Conservation (phyloP, 1,140 invertebrate species). For the Ips nitidus region DNA sequence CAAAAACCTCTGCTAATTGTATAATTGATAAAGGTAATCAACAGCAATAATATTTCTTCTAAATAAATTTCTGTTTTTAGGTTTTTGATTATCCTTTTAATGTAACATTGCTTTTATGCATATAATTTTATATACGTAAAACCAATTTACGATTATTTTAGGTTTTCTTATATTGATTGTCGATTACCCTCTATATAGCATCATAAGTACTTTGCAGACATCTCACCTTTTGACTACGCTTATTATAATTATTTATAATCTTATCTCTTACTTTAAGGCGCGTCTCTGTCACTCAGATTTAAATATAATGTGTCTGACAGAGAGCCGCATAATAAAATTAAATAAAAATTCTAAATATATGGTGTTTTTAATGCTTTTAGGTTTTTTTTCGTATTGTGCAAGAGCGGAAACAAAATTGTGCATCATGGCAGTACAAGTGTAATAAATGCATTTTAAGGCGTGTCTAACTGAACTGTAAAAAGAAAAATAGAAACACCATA, state of each 20-base stretch:
- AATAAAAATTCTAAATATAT: too few species aligned
- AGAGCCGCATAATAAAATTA: too few species aligned
- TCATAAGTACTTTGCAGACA: constrained; percentile 26
- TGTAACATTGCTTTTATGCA: not conserved
- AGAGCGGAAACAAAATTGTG: too few species aligned
- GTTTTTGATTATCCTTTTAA: constrained; percentile 18
- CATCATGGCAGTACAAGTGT: too few species aligned
- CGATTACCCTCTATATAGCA: constrained; percentile 16
- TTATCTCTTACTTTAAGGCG: too few species aligned
- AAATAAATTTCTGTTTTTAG: not conserved
- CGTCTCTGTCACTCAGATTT: too few species aligned
- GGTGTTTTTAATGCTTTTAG: too few species aligned
- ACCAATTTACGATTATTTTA: not conserved
- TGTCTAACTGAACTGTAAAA: not conserved
- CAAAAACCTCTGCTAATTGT: constrained; percentile 15
- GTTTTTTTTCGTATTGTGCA: too few species aligned
- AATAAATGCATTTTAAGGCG: too few species aligned
- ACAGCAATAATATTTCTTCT: constrained; percentile 6
- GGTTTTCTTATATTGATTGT: not conserved
- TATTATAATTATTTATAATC: not conserved
- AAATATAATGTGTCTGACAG: too few species aligned
- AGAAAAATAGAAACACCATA: constrained; percentile 23
- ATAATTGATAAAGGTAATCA: constrained; percentile 12
- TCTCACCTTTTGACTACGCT: constrained; percentile 21
- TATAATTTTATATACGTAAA: not conserved